Percentiles rank a stretch among this genome's conserved stretches.
Evolutionary conservation across 2,797 vertebrate species (phyloP).

Genomic region (Acanthornis magna): DNA sequence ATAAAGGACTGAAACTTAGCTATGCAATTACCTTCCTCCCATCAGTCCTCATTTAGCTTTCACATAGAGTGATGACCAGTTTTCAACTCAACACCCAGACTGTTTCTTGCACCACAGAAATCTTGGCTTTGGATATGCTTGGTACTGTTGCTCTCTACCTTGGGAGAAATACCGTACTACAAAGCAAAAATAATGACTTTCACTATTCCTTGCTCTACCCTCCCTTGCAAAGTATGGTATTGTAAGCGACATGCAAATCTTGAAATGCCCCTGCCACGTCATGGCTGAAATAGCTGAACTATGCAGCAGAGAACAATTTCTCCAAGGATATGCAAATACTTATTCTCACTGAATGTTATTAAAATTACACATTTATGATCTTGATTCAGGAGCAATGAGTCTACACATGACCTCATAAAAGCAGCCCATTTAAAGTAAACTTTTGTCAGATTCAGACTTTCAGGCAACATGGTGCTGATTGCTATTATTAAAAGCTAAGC

Average conservation of each 20-base stretch:
- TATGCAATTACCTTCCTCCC: background rate
- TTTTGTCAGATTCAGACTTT: slow-evolving; percentile 63
- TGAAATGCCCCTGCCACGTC: background rate
- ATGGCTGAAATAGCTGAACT: background rate
- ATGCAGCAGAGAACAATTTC: background rate
- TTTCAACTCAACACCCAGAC: background rate
- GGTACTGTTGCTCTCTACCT: background rate
- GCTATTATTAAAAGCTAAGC: slow-evolving; percentile 53
- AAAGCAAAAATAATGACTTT: background rate
- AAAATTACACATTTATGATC: slow-evolving; percentile 42
- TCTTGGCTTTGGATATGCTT: background rate
- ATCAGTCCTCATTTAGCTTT: background rate
- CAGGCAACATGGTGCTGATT: slow-evolving; percentile 57
- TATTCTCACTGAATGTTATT: background rate
- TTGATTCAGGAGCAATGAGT: slow-evolving; percentile 47
- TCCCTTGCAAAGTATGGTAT: background rate
- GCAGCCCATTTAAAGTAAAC: slow-evolving; percentile 38
- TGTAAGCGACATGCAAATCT: background rate
- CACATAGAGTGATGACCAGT: rapidly evolving
- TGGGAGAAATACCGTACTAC: background rate
- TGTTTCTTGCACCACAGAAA: background rate
- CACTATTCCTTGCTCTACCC: background rate
- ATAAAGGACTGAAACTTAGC: background rate
- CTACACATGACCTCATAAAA: slow-evolving; percentile 57
- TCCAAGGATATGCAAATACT: slow-evolving; percentile 29